These are phyloP conservation scores for Lophius americanus DNA, from an alignment of 2,797 vertebrate genomes.

Conservation along the genomic window DNA sequence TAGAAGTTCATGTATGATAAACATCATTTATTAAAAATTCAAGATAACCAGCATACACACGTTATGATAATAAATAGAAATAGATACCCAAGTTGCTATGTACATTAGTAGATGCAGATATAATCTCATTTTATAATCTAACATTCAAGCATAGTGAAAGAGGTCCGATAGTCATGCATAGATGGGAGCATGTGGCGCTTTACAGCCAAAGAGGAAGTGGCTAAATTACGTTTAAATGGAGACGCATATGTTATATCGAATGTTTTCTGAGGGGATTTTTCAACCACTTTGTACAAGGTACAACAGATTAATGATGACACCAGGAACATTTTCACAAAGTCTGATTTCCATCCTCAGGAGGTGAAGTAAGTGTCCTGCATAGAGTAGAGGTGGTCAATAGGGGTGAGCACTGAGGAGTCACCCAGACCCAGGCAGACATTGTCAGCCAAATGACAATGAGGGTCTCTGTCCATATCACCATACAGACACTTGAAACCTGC, in stretches of 20 bases:
- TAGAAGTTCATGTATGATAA: constrained; percentile 23
- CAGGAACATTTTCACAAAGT: constrained; percentile 7
- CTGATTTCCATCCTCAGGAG: constrained; percentile 81
- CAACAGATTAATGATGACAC: constrained; percentile 18
- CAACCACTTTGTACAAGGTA: constrained; percentile 19
- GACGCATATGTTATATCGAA: constrained; percentile 42
- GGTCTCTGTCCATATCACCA: constrained; percentile 86
- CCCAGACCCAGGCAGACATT: constrained; percentile 86
- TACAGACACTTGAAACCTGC: constrained; percentile 90
- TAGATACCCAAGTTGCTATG: constrained; percentile 59
- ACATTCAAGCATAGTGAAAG: constrained; percentile 48
- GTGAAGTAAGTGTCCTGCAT: constrained; percentile 99
- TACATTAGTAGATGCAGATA: constrained; percentile 59
- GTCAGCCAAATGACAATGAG: constrained; percentile 87
- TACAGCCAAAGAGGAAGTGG: constrained; percentile 48
- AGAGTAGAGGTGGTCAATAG: constrained; percentile 96
- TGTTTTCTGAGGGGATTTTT: constrained; percentile 25
- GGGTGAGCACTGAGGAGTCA: constrained; percentile 89
- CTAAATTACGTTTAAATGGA: constrained; percentile 33
- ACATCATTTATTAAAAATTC: constrained; percentile 63
- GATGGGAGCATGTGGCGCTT: constrained; percentile 12
- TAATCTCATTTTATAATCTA: constrained; percentile 39
- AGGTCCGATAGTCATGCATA: constrained; percentile 17
- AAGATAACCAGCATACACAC: constrained; percentile 57
- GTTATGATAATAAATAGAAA: constrained; percentile 76